Evolutionary conservation across 2,113 vertebrate species (phyloP).

Genomic region (Benitochromis conjunctus): DNA sequence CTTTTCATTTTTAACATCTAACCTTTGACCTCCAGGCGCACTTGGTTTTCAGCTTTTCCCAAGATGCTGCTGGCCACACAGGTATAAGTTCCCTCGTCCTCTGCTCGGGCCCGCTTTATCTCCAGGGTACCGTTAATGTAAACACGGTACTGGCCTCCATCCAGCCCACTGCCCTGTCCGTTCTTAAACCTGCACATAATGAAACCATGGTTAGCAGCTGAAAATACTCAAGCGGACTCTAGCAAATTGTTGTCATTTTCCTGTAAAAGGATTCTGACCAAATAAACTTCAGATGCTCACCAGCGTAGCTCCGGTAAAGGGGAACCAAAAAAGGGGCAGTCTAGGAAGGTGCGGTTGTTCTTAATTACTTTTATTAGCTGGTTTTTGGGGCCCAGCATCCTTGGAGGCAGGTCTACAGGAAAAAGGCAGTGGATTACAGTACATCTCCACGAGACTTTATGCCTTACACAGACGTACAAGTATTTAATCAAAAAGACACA

Average conservation of each 20-base stretch:
- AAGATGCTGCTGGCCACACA: conserved; percentile 92
- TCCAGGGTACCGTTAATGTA: conserved; percentile 90
- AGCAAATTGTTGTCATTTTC: background rate
- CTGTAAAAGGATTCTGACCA: background rate
- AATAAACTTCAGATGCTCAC: conserved; percentile 71
- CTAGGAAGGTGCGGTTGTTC: conserved; percentile 86
- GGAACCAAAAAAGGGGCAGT: conserved; percentile 95
- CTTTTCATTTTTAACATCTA: conserved; percentile 19
- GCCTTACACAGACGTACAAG: background rate
- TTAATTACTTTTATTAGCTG: conserved; percentile 89
- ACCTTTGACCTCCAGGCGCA: conserved; percentile 98
- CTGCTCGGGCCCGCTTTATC: conserved; percentile 80
- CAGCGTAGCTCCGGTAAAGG: conserved; percentile 88
- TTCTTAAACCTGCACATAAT: conserved; percentile 90
- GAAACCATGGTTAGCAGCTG: background rate
- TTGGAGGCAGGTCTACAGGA: conserved; percentile 81
- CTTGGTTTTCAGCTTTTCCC: conserved; percentile 86
- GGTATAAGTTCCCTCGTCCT: conserved; percentile 95
- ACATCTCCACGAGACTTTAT: background rate
- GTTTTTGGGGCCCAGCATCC: conserved; percentile 85
- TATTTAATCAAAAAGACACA: background rate
- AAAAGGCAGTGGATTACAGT: background rate
- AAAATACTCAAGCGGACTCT: background rate
- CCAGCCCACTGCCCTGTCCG: conserved; percentile 90
- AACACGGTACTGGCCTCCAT: conserved; percentile 88